A percentile compares a stretch with the other conserved stretches of the same genome.
phyloP scores from a whole-genome alignment of 2,113 vertebrate genomes.

The Xyliphius kryptos region DNA sequence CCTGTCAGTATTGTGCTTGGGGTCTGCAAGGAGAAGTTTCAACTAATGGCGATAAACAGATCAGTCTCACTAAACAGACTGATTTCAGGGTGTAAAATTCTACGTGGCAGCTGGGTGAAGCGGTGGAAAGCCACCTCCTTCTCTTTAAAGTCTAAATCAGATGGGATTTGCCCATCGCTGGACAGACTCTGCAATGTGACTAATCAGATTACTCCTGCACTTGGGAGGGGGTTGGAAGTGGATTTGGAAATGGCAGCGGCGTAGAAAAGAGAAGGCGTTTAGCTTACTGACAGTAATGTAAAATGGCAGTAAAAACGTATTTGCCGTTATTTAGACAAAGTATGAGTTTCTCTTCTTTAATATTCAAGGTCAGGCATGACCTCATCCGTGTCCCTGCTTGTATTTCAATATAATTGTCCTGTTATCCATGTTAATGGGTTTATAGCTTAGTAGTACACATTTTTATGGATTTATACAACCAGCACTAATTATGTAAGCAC shows the following conservation, averaged over 20 bases:
- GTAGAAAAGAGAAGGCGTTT: not conserved
- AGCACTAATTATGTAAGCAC: too few species aligned
- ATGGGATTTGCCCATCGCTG: slow-evolving; percentile 54
- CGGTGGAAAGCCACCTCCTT: slow-evolving; percentile 45
- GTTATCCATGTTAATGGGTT: too few species aligned
- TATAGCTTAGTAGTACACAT: too few species aligned
- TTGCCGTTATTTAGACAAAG: not conserved
- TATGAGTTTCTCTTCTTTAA: not conserved
- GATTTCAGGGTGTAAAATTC: slow-evolving; percentile 51
- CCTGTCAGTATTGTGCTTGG: slow-evolving; percentile 9
- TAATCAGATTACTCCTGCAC: slow-evolving; percentile 56
- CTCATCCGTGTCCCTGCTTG: not conserved
- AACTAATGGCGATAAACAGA: slow-evolving; percentile 49
- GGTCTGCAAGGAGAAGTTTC: slow-evolving; percentile 27
- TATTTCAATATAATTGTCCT: too few species aligned
- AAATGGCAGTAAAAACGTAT: slow-evolving; percentile 9
- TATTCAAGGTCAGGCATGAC: not conserved
- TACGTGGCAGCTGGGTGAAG: slow-evolving; percentile 50
- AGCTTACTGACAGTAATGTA: slow-evolving; percentile 14
- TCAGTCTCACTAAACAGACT: slow-evolving; percentile 20
- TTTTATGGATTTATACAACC: too few species aligned
- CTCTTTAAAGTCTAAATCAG: slow-evolving; percentile 51
- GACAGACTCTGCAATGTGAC: slow-evolving; percentile 57
- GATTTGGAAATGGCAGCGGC: slow-evolving; percentile 7
- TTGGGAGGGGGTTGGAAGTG: slow-evolving; percentile 19